phyloP scores from a whole-genome alignment of 1,140 invertebrate genomes.

The Lucilia sericata region DNA sequence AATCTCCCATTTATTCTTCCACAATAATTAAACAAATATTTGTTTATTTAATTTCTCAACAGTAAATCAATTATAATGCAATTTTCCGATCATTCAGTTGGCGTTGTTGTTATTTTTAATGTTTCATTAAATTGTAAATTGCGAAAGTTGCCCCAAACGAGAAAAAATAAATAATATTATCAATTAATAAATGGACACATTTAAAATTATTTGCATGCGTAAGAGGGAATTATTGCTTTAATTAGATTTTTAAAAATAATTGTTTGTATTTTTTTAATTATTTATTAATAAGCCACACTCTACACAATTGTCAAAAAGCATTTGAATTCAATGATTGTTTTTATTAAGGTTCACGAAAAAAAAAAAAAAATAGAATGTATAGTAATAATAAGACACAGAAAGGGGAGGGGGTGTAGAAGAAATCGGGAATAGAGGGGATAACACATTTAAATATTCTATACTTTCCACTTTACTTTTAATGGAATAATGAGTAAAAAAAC shows the following conservation, averaged over 20 bases:
- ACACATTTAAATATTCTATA: constrained; percentile 33
- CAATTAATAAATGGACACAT: not conserved
- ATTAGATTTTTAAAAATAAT: not conserved
- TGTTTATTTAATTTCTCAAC: no score
- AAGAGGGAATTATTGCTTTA: not conserved
- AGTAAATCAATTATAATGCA: no score
- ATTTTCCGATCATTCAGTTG: not conserved
- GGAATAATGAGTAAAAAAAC: constrained; percentile 31
- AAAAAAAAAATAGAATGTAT: not conserved
- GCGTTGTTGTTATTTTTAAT: not conserved
- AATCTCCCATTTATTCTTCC: no score
- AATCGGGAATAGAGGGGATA: not conserved
- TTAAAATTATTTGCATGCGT: not conserved
- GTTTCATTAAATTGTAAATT: no score
- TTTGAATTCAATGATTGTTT: not conserved
- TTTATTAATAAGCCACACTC: constrained; percentile 26
- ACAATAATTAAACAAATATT: no score
- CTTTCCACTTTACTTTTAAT: constrained; percentile 32
- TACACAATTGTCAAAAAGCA: constrained; percentile 3
- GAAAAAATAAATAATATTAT: not conserved
- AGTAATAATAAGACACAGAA: not conserved
- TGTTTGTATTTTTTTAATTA: not conserved
- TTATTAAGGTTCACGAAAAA: not conserved
- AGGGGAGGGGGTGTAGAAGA: not conserved
- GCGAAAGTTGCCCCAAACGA: not conserved